Evolutionary conservation across 2,113 vertebrate genomes (phyloP).

Genomic region (Urocolius indicus): DNA sequence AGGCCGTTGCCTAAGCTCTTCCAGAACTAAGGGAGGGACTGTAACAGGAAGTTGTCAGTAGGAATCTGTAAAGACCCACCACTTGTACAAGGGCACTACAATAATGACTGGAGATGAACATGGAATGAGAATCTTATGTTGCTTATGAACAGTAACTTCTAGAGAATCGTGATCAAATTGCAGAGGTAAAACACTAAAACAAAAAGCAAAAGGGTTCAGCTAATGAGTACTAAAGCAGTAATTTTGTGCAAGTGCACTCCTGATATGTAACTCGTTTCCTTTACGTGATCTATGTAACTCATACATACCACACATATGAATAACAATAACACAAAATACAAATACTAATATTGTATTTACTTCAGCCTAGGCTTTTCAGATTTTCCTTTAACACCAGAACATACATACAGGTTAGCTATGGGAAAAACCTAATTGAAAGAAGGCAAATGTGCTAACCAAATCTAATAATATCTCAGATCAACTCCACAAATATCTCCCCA

Average conservation of each 20-base stretch:
- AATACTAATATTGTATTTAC: not conserved
- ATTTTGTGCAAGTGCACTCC: not conserved
- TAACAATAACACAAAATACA: not conserved
- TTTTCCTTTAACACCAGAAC: not conserved
- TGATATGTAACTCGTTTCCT: not conserved
- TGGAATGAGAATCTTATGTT: not conserved
- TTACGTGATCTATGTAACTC: not conserved
- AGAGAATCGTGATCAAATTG: not conserved
- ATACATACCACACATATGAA: not conserved
- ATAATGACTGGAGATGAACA: not conserved
- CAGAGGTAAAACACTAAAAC: not conserved
- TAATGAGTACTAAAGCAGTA: not conserved
- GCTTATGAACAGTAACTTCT: not conserved
- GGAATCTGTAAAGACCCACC: not conserved
- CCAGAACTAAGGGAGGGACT: not conserved
- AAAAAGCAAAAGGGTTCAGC: not conserved
- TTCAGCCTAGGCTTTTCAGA: not conserved
- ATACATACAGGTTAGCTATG: not conserved
- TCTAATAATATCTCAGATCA: not conserved
- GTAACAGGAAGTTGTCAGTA: not conserved
- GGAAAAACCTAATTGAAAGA: not conserved
- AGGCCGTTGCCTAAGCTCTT: not conserved
- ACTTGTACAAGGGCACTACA: not conserved
- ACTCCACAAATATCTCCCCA: not conserved
- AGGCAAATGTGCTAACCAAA: not conserved